A percentile compares a stretch with the other conserved stretches of the same genome.
Evolutionary conservation across 2,797 vertebrate genomes (phyloP).

Genomic region (Rhynchotus rufescens): DNA sequence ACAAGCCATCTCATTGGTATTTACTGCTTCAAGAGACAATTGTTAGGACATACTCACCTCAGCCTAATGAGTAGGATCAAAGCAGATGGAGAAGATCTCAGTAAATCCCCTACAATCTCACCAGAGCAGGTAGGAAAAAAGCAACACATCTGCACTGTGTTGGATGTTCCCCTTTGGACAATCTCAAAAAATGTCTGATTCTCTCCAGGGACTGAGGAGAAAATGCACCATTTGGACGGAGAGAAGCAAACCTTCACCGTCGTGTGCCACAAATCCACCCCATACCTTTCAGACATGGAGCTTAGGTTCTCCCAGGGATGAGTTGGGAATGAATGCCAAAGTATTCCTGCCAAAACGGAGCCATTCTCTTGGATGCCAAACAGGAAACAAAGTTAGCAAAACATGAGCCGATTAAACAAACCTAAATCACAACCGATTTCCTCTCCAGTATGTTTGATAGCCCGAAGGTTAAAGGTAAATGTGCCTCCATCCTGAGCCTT

Average conservation of each 20-base stretch:
- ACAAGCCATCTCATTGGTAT: background rate
- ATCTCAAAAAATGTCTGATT: background rate
- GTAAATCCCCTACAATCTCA: background rate
- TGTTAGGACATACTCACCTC: fast-evolving
- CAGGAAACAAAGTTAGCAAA: background rate
- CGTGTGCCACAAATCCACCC: no score
- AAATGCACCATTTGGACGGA: background rate
- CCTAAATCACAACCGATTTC: background rate
- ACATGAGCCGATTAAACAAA: background rate
- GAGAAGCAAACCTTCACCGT: background rate
- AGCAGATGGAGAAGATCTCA: background rate
- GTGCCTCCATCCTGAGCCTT: background rate
- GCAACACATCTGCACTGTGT: background rate
- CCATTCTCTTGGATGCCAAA: background rate
- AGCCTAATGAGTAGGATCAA: background rate
- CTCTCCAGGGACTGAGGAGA: background rate
- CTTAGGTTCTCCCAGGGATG: background rate
- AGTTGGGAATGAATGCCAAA: fast-evolving
- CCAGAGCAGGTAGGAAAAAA: background rate
- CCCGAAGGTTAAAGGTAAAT: background rate
- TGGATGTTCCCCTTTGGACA: background rate
- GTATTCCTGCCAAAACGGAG: background rate
- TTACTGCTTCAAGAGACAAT: background rate
- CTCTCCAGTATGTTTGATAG: background rate
- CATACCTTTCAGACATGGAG: no score